Evolutionary conservation across 2,113 vertebrate species (phyloP), one percentile per base, ranked within the genome.

Genomic region (Cyprinodon brontotheroides): DNA sequence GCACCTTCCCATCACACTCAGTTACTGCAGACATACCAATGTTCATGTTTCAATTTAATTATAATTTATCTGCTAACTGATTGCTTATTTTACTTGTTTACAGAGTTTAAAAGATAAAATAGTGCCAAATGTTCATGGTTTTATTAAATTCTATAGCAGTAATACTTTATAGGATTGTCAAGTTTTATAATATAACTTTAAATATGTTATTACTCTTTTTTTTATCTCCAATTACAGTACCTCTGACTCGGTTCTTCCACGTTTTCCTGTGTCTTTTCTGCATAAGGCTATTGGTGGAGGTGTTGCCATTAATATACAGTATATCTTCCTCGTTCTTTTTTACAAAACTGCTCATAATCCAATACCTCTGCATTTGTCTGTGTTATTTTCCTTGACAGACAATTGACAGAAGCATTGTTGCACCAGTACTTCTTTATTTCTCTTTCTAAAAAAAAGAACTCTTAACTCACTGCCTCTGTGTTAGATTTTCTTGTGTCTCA

Each of bases 61-160:
- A 84, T 83, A 38, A 77, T 77, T 69, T 66, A 77, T 78, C 53
- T 76, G 40, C 62, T 48, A 45, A 66, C 8, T 74, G 72, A 74
- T 61, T 64, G 74, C 48, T 61, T 63, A n/a, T 74, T 79, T 81
- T 47, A 63, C 72, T 53, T 41, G 37, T 37, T 48, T 78, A 62
- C 41, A 48, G 29, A 61, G 47, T 85, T 86, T 78, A 41, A 78
- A 29, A 70, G 48, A 64, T 43, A 65, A 36, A 45, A 61, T 67
- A 59, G 81, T 38, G 61, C 59, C 78, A 45, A 38, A 64, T 38
- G 59, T 39, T 11, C 83, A 65, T 70, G 20, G 50, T 57, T 15
- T 57, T n/a, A 57, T 7, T 3, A n/a, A 57, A 57, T n/a, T 3
- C 7, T 9, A 9, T n/a, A 57, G 50, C 4, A 53, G 17, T 53